Evolutionary conservation across 2,113 vertebrate species (phyloP).

Genomic region (Pluvianellus socialis): DNA sequence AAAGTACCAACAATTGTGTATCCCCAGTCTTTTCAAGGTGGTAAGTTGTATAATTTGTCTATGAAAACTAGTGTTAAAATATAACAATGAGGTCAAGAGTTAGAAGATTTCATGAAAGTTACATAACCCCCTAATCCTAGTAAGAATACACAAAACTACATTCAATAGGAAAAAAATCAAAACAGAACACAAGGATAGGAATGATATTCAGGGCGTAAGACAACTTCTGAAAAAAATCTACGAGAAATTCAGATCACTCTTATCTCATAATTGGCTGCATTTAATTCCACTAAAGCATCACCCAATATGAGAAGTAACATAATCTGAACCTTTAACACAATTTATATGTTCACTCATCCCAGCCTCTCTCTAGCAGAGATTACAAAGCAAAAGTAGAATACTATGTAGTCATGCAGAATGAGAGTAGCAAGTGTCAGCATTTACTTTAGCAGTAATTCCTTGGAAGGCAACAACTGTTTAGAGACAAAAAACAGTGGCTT

Average conservation of each 20-base stretch:
- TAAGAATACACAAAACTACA: neutral
- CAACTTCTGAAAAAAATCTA: neutral
- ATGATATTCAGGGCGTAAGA: neutral
- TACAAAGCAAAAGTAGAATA: neutral
- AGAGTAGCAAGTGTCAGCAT: neutral
- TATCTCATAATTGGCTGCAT: neutral
- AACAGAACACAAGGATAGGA: neutral
- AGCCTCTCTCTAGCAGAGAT: neutral
- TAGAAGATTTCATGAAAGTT: neutral
- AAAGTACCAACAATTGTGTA: neutral
- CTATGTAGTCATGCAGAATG: neutral
- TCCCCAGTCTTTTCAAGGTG: neutral
- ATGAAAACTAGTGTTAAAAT: neutral
- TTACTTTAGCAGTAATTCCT: neutral
- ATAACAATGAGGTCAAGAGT: neutral
- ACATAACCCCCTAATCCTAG: neutral
- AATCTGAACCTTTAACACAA: neutral
- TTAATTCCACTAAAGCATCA: neutral
- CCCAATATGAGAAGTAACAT: neutral
- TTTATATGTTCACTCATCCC: neutral
- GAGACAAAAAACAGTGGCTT: neutral
- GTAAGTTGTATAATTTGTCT: neutral
- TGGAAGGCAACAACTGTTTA: neutral
- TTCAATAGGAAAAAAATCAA: neutral
- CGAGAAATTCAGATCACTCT: neutral